Evolutionary conservation across 2,888 invertebrate species (phyloP).

Genomic region (Trachelus iudaicus): DNA sequence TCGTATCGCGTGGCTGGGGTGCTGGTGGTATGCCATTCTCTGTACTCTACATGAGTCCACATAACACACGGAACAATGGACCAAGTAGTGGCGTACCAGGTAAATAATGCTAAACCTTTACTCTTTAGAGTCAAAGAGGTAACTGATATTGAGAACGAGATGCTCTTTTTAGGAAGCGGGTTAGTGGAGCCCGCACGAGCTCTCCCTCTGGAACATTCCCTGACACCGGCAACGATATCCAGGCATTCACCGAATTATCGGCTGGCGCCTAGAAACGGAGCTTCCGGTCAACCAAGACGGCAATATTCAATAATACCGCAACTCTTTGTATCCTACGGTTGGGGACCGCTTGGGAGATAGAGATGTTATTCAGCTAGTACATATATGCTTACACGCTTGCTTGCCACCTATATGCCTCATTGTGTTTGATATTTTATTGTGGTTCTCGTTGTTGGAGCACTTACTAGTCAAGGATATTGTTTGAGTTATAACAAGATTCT

Average conservation of each 20-base stretch:
- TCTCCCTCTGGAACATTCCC: constrained; percentile 13
- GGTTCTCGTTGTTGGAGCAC: neutral
- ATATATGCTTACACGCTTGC: neutral
- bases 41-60: constrained; percentile 66
- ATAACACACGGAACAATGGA: constrained; percentile 32
- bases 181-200: constrained; percentile 17
- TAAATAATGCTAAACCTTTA: neutral
- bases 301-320: constrained; percentile 67
- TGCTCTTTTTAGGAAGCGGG: constrained; percentile 10
- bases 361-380: neutral
- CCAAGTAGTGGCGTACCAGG: neutral
- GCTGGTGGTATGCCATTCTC: constrained; percentile 69
- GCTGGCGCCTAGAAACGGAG: constrained; percentile 43
- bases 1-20: constrained; percentile 68
- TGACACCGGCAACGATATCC: neutral
- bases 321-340: constrained; percentile 68
- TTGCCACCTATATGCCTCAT: neutral
- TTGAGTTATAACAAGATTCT: neutral
- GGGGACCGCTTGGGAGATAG: constrained; percentile 68
- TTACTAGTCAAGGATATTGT: neutral
- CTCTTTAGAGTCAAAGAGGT: neutral
- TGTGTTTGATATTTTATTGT: neutral
- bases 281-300: constrained; percentile 43
- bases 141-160: neutral
- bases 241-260: constrained; percentile 39